Evolutionary conservation across 2,797 vertebrate genomes (phyloP).

Genomic region (Tinamus major): DNA sequence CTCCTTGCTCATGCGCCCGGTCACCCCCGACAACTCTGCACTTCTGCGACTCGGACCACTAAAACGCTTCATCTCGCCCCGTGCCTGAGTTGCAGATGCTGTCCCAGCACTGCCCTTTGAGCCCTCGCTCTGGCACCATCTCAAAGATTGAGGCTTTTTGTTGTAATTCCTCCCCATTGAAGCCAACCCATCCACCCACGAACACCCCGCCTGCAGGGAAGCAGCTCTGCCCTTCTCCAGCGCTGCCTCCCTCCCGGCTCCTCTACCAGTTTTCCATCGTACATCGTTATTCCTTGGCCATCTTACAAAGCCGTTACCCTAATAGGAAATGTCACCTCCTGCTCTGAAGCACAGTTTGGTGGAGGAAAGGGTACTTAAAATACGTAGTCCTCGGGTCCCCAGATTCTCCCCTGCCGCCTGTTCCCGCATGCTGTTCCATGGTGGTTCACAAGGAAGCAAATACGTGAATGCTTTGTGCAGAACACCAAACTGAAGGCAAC

Average conservation of each 20-base stretch:
- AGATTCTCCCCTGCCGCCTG: background rate
- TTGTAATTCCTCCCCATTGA: background rate
- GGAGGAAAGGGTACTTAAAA: background rate
- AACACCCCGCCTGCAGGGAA: no score
- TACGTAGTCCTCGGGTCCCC: background rate
- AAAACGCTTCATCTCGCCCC: background rate
- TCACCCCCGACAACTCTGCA: background rate
- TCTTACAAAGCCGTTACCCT: background rate
- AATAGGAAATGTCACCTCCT: background rate
- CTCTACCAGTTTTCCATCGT: background rate
- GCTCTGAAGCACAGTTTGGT: background rate
- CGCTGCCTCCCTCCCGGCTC: background rate
- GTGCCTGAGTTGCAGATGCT: no score
- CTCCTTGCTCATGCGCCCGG: no score
- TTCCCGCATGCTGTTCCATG: conserved; percentile 34
- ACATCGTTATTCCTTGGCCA: background rate
- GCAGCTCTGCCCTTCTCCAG: background rate
- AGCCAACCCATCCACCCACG: no score
- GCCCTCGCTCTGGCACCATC: background rate
- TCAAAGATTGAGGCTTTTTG: background rate
- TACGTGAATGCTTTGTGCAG: conserved; percentile 36
- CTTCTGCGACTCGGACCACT: background rate
- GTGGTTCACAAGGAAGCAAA: conserved; percentile 62
- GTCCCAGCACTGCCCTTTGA: no score
- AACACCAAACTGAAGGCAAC: conserved; percentile 41